phyloP scores from a whole-genome alignment of 2,888 invertebrate genomes.

The Nemurella pictetii region DNA sequence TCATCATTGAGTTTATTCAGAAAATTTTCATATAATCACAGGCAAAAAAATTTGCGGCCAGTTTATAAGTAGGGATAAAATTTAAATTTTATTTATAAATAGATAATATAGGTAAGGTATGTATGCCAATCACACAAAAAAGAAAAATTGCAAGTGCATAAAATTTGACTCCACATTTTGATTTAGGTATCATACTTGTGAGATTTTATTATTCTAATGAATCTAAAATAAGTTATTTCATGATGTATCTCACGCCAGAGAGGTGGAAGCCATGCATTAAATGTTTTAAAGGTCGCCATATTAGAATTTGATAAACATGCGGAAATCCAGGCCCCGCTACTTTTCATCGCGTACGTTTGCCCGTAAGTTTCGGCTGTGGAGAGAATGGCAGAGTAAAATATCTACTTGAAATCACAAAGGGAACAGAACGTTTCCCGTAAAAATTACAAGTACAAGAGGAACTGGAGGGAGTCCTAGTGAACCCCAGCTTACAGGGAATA shows the following conservation, averaged over 20 bases:
- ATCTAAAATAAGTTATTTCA: slow-evolving; percentile 5
- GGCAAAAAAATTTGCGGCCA: slow-evolving; percentile 3
- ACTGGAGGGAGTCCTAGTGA: neutral
- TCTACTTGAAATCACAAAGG: slow-evolving; percentile 1
- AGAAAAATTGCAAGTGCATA: neutral
- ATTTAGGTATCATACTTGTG: neutral
- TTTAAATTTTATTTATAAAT: neutral
- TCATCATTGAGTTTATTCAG: slow-evolving; percentile 11
- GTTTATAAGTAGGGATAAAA: neutral
- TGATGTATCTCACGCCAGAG: neutral
- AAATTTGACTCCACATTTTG: neutral
- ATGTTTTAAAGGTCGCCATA: neutral
- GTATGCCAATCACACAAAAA: slow-evolving; percentile 1
- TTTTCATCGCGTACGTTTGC: slow-evolving; percentile 21
- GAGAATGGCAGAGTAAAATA: slow-evolving; percentile 16
- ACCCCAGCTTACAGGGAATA: neutral
- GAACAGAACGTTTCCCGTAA: neutral
- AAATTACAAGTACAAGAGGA: neutral
- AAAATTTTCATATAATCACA: slow-evolving; percentile 11
- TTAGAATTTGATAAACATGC: slow-evolving; percentile 5
- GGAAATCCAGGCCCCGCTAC: neutral
- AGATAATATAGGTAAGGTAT: too few relatives aligned
- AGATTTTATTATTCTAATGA: neutral
- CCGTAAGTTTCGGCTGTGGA: slow-evolving; percentile 24
- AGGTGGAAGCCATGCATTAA: slow-evolving; percentile 16